These are phyloP conservation scores for Brachypalpus laphriformis DNA, from an alignment of 2,888 invertebrate species.

Conservation along the genomic window DNA sequence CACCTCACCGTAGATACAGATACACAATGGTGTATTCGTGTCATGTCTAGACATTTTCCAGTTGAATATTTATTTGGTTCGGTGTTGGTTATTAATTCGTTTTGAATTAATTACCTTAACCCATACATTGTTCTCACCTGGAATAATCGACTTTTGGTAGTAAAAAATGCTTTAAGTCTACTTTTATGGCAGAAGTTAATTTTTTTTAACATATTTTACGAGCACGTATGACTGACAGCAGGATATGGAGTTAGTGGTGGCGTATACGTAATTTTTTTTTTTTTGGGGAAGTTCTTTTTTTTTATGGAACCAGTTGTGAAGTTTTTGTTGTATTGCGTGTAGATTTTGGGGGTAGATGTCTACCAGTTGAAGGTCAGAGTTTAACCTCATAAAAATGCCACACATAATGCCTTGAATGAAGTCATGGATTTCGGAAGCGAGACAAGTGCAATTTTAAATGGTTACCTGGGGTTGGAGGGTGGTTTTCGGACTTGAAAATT, in stretches of 20 bases:
- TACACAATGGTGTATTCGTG: neutral
- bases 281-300: neutral
- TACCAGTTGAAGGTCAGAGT: slow-evolving; percentile 36
- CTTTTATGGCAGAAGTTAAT: neutral
- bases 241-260: slow-evolving; percentile 5
- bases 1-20: neutral
- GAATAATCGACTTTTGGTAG: neutral
- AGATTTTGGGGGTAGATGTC: slow-evolving; percentile 48
- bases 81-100: slow-evolving; percentile 16
- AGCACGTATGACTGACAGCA: neutral
- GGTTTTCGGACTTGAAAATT: neutral
- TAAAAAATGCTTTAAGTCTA: neutral
- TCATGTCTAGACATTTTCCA: slow-evolving; percentile 51
- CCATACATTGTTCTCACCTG: neutral
- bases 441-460: slow-evolving; percentile 15
- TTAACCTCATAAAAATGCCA: slow-evolving; percentile 6
- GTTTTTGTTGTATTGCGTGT: slow-evolving; percentile 36
- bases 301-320: neutral
- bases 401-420: slow-evolving; percentile 10
- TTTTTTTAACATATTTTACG: neutral
- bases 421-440: slow-evolving; percentile 29
- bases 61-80: slow-evolving; percentile 2
- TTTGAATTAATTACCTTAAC: slow-evolving; percentile 40
- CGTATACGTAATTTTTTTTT: slow-evolving; percentile 50
- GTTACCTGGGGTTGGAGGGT: neutral